Conservation (phyloP, 2,888 invertebrate genomes). For the Embidobia sp. region DNA sequence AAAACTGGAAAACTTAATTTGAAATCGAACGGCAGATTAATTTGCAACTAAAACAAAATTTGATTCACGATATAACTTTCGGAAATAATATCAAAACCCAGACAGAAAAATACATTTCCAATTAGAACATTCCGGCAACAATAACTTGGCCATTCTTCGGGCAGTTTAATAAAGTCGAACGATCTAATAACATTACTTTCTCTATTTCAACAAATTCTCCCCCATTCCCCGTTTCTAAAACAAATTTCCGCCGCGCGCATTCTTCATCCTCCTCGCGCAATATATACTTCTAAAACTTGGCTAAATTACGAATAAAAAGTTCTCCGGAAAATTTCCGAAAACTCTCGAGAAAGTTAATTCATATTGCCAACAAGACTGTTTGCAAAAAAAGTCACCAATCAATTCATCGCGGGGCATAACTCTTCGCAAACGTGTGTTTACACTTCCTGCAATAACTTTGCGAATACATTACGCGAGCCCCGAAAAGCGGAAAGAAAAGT, state of each 20-base stretch:
- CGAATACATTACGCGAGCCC: conserved; percentile 38
- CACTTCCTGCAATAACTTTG: conserved; percentile 36
- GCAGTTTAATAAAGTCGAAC: too few relatives aligned
- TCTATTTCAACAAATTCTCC: too few relatives aligned
- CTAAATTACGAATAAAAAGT: conserved; percentile 23
- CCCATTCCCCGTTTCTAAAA: too few relatives aligned
- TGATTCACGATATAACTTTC: too few relatives aligned
- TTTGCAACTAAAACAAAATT: too few relatives aligned
- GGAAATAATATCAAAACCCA: too few relatives aligned
- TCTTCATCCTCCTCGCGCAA: not conserved
- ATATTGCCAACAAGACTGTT: conserved; percentile 11
- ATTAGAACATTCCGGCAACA: too few relatives aligned
- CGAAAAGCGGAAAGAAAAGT: conserved; percentile 5
- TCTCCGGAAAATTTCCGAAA: conserved; percentile 10
- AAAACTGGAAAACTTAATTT: too few relatives aligned
- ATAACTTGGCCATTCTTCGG: too few relatives aligned
- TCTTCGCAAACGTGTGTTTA: conserved; percentile 41
- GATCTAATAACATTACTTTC: too few relatives aligned
- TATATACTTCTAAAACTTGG: not conserved
- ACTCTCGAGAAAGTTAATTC: conserved; percentile 17
- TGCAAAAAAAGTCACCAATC: conserved; percentile 21
- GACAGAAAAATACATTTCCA: too few relatives aligned
- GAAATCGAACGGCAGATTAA: too few relatives aligned
- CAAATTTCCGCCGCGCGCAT: conserved; percentile 1
- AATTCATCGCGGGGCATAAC: conserved; percentile 24